Evolutionary conservation across 2,113 vertebrate species (phyloP), one percentile per base, ranked within the genome.

Genomic region (Vulpes lagopus): DNA sequence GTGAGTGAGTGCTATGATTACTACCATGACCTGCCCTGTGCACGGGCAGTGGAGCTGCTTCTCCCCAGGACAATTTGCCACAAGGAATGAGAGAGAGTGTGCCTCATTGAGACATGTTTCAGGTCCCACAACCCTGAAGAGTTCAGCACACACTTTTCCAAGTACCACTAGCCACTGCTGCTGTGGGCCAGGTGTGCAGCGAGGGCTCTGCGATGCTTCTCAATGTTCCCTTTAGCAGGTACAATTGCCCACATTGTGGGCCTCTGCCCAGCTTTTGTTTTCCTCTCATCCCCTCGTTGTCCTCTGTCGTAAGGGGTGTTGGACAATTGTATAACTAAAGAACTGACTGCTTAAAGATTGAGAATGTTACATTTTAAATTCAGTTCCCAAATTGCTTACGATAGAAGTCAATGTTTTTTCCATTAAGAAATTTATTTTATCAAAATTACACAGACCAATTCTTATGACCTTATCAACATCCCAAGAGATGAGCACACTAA

Each of bases 311-410:
- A 95, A 62, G 51, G 57, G 11, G 73, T 62, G 84, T 8, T 80
- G 11, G 51, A 32, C 11, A 57, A 2, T 84, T 74, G 92, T 78
- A 93, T 25, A 62, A 62, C 78, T 78, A 32, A 93, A 85, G 4
- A 57, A 53, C 35, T 81, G 22, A 64, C 30, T 55, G 32, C 43
- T 89, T 67, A 92, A 96, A 59, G 86, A 78, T 94, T 35, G 84
- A 78, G 16, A 91, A 27, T 92, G 78, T 32, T 95, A 60, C 69
- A 89, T 80, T 97, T 96, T 80, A 53, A 89, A 91, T 82, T 32
- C 15, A 93, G 23, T 94, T 81, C 30, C 62, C 57, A 91, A 84
- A 74, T 51, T 87, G 81, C 15, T 67, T 93, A 74, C 82, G 60
- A 94, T 59, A 64, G 69, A 95, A 43, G 59, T n/a, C 67, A 49